These are phyloP conservation scores for Polypterus bichir DNA, from an alignment of 2,113 vertebrate species.

Conservation along the genomic window DNA sequence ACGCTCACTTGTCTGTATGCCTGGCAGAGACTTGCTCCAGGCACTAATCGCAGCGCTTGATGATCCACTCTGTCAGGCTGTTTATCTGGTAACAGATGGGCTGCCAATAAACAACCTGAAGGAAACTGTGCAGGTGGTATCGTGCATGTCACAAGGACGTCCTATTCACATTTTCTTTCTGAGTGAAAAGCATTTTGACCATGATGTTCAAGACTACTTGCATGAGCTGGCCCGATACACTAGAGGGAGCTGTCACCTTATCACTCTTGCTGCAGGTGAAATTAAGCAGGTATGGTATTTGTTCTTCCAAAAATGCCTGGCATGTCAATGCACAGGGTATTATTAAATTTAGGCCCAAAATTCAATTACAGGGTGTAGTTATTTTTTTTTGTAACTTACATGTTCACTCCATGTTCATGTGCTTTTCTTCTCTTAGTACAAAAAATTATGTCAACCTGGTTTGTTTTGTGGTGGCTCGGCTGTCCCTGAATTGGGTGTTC, in stretches of 20 bases:
- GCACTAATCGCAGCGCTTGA: slow-evolving; percentile 33
- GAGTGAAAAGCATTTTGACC: slow-evolving; percentile 21
- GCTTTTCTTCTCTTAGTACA: background rate
- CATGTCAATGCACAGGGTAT: too few species aligned
- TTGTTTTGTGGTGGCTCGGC: too few species aligned
- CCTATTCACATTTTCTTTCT: slow-evolving; percentile 37
- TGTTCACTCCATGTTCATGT: background rate
- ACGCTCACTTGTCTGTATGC: slow-evolving; percentile 33
- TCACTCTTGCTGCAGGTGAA: slow-evolving; percentile 19
- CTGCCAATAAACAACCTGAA: slow-evolving; percentile 27
- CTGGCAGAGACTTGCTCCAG: slow-evolving; percentile 33
- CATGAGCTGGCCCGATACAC: slow-evolving; percentile 32
- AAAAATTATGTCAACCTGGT: too few species aligned
- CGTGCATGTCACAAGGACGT: slow-evolving; percentile 18
- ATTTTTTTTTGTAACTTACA: background rate
- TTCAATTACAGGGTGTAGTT: background rate
- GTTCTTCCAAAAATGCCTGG: too few species aligned
- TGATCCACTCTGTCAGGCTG: slow-evolving; percentile 38
- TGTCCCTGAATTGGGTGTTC: too few species aligned
- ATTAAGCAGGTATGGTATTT: slow-evolving; percentile 27
- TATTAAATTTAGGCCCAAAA: too few species aligned
- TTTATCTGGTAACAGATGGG: slow-evolving; percentile 33
- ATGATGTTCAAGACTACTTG: slow-evolving; percentile 23
- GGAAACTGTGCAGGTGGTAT: slow-evolving; percentile 24
- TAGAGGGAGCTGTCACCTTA: slow-evolving; percentile 35